Base-by-base conservation (phyloP, 2,113 vertebrate genomes). In the Serilophus lunatus region DNA sequence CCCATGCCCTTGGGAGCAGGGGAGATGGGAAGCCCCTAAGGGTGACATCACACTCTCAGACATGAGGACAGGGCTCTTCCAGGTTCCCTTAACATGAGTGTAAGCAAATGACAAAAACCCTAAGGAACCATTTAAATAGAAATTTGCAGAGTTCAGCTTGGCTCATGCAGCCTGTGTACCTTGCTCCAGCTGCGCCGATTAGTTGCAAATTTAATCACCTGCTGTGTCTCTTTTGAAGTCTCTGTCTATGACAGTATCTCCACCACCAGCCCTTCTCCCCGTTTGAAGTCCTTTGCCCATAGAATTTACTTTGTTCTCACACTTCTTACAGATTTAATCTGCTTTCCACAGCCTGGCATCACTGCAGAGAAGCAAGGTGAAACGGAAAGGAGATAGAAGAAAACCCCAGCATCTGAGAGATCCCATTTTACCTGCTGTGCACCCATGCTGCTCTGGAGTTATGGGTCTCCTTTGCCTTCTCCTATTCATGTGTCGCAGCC, bases 101-200 rank as follows among this genome's bases (percentile, higher is more conserved):
- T 10, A 25, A 0, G 0, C 4, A 45, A 74, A 72, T 16, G 4
- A 13, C 23, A 86, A 42, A 66, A 65, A 3, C 29, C 60, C 18
- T 9, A 31, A 70, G 51, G 29, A 81, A 28, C 15, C 5, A 3
- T 19, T 44, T 40, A 24, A 44, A 26, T 0, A 78, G 47, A 74
- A 59, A 51, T 42, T 7, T 35, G 65, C 26, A 28, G 63, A 13
- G 7, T 53, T 61, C 38, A 40, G 47, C 56, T 69, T 71, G 0
- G 0, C 38, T 86, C 70, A 45, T 0, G 0, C 47, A 68, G 72
- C 68, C 83, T 38, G 5, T 0, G 3, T 23, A 15, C 49, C 31
- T 49, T 0, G 0, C 50, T 77, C 75, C 0, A 0, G n/a, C 45
- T 22, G 13, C 2, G 13, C 33, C 2, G 2, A 66, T 74, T 57